Conservation (phyloP, 1,140 invertebrate genomes). For the Cyclina sinensis region DNA sequence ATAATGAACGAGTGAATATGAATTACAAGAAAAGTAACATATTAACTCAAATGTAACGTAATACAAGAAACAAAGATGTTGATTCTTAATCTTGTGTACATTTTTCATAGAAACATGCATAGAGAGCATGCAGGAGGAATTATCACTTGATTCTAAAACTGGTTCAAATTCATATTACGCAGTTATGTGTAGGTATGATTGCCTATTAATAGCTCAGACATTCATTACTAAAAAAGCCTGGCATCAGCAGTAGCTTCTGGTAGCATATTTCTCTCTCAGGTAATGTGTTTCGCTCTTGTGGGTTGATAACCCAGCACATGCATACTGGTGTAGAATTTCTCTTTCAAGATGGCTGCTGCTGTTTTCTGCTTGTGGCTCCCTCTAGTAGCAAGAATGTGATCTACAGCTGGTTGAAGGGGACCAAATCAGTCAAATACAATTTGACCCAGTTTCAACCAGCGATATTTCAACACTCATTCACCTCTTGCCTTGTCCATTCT, state of each 20-base stretch:
- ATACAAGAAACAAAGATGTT: no score
- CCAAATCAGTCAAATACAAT: conserved; percentile 94
- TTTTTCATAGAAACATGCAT: conserved; percentile 2
- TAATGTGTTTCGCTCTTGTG: background rate
- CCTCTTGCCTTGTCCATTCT: background rate
- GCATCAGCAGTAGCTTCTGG: conserved; percentile 8
- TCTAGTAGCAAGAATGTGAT: conserved; percentile 85
- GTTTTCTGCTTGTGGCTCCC: conserved; percentile 26
- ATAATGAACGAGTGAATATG: no score
- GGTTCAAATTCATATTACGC: conserved; percentile 37
- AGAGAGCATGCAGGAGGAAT: background rate
- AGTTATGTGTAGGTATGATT: conserved; percentile 20
- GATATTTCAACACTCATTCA: conserved; percentile 89
- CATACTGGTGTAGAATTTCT: conserved; percentile 61
- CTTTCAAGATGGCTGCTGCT: conserved; percentile 38
- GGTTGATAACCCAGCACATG: conserved; percentile 20
- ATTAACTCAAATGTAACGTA: no score
- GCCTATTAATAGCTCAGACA: conserved; percentile 32
- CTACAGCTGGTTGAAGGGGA: conserved; percentile 99
- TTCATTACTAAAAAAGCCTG: conserved; percentile 66
- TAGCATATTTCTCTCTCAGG: conserved; percentile 1
- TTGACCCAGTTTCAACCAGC: conserved; percentile 99
- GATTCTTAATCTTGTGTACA: no score
- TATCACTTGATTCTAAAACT: background rate
- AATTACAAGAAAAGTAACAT: no score